phyloP scores from a whole-genome alignment of 2,888 invertebrate species.

The Drosophila mimetica region DNA sequence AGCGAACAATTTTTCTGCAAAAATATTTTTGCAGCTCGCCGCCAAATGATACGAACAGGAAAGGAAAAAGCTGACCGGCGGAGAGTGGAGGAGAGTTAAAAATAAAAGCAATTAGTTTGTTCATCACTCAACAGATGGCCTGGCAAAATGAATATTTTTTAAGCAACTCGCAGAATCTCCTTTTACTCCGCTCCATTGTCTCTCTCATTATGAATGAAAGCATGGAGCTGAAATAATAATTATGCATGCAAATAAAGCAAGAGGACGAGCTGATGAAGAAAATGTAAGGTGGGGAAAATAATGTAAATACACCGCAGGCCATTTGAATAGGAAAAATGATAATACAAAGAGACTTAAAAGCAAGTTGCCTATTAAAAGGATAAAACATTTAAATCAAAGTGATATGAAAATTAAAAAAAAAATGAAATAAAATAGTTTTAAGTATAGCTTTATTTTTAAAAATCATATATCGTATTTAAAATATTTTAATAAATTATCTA shows the following conservation, averaged over 20 bases:
- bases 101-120: constrained; percentile 81
- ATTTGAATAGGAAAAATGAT: background rate
- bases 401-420: no score
- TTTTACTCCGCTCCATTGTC: constrained; percentile 3
- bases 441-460: no score
- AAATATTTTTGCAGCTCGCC: constrained; percentile 42
- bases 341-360: no score
- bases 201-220: constrained; percentile 56
- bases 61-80: background rate
- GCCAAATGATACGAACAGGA: constrained; percentile 35
- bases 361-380: background rate
- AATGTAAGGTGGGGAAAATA: constrained; percentile 52
- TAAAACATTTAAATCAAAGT: background rate
- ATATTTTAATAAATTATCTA: no score
- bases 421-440: no score
- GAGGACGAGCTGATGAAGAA: constrained; percentile 28
- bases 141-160: constrained; percentile 67
- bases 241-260: constrained; percentile 62
- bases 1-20: constrained; percentile 72
- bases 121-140: constrained; percentile 81
- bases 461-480: no score
- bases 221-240: constrained; percentile 61
- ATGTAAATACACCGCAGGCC: constrained; percentile 60
- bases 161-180: constrained; percentile 40
- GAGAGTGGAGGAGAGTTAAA: constrained; percentile 28